A percentile compares a stretch with the other conserved stretches of the same genome.
These are phyloP conservation scores for Itoplectis maculator DNA, from an alignment of 2,888 invertebrate genomes.

Conservation along the genomic window DNA sequence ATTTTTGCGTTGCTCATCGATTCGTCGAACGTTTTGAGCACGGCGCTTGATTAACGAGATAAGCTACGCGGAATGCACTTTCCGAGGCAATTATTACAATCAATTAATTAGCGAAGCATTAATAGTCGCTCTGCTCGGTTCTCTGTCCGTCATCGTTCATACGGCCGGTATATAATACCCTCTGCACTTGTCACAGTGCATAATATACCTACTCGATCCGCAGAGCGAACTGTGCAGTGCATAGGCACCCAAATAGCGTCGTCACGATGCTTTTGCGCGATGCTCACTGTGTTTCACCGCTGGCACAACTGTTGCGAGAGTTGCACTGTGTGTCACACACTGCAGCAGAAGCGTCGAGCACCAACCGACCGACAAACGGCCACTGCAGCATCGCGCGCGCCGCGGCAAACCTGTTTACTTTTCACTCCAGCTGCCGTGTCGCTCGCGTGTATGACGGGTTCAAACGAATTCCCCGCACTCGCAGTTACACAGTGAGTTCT, in stretches of 20 bases:
- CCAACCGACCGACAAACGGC: constrained; percentile 16
- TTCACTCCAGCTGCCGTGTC: constrained; percentile 9
- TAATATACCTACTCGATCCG: neutral
- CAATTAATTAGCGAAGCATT: constrained; percentile 39
- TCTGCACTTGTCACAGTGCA: neutral
- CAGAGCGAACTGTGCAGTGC: too few species aligned
- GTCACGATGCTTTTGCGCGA: constrained; percentile 6
- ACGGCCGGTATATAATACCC: constrained; percentile 11
- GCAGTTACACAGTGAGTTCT: neutral
- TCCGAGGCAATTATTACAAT: constrained; percentile 42
- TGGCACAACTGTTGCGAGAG: constrained; percentile 28
- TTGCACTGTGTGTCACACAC: neutral
- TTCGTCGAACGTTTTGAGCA: constrained; percentile 11
- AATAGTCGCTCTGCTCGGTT: neutral
- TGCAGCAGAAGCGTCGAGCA: neutral
- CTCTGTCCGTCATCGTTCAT: neutral
- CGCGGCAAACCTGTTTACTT: constrained; percentile 24
- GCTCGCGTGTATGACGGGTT: neutral
- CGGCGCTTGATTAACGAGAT: constrained; percentile 31
- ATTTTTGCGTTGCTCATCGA: too few species aligned
- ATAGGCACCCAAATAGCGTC: constrained; percentile 12
- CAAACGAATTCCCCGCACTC: neutral
- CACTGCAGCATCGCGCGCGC: neutral
- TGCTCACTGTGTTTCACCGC: neutral
- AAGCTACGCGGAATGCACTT: constrained; percentile 32